A percentile compares a stretch with the other conserved stretches of the same genome.
These are phyloP conservation scores for Hephaestus fuliginosus DNA, from an alignment of 2,797 vertebrate species.

Conservation along the genomic window DNA sequence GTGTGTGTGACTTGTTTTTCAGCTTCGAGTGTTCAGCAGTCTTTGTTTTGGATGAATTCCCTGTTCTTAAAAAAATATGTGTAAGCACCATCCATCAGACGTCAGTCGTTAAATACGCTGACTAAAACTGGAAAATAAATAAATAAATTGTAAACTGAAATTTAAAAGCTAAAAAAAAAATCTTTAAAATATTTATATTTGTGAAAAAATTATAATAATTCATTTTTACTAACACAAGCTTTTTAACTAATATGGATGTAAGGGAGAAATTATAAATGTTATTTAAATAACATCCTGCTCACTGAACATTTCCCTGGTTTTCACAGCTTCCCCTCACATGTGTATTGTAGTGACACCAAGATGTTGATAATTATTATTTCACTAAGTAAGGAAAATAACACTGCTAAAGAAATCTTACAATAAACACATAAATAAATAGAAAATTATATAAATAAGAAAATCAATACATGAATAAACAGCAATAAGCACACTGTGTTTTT, in stretches of 20 bases:
- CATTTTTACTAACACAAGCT: neutral
- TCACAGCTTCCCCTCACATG: slow-evolving; percentile 22
- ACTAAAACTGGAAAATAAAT: neutral
- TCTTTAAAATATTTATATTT: neutral
- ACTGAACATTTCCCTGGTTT: slow-evolving; percentile 36
- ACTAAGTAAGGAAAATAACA: neutral
- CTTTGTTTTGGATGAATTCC: slow-evolving; percentile 1
- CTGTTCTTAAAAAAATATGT: neutral
- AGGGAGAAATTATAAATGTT: neutral
- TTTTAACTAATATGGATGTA: too few species aligned
- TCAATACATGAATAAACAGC: neutral
- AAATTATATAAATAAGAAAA: slow-evolving; percentile 16
- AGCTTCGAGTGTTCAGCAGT: neutral
- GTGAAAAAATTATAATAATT: neutral
- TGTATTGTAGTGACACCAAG: slow-evolving; percentile 14
- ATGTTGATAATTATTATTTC: slow-evolving; percentile 17
- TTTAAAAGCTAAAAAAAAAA: neutral
- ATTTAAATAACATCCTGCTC: slow-evolving; percentile 30
- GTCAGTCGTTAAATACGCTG: slow-evolving; percentile 1
- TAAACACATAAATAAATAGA: neutral
- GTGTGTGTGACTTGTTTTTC: neutral
- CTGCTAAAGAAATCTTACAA: neutral
- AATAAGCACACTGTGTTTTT: neutral
- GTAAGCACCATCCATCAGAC: neutral
- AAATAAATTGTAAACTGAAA: neutral